phyloP scores from a whole-genome alignment of 2,797 vertebrate species.

The Glyptemys insculpta region DNA sequence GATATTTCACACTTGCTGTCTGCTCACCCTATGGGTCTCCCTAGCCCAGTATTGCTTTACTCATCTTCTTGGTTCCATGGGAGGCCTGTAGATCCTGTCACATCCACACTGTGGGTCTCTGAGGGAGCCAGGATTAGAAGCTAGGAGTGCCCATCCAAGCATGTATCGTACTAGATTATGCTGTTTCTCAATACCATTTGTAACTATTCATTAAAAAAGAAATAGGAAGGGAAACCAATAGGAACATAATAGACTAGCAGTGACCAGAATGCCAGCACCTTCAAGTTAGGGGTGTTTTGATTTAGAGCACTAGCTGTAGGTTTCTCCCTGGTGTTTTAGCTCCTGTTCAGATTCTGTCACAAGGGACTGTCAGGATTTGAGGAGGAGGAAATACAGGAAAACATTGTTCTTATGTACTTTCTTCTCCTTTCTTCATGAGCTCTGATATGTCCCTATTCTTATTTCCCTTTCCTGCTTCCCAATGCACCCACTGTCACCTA shows the following conservation, averaged over 20 bases:
- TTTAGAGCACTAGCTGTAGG: not conserved
- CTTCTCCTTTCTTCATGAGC: not conserved
- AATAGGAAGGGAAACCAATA: not conserved
- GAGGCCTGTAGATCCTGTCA: too few relatives aligned
- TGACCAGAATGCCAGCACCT: not conserved
- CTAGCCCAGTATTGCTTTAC: too few relatives aligned
- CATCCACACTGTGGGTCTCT: too few relatives aligned
- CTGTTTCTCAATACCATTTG: slow-evolving; percentile 23
- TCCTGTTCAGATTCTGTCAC: not conserved
- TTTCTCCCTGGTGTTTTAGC: not conserved
- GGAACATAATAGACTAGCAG: not conserved
- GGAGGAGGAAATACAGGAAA: not conserved
- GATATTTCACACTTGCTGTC: too few relatives aligned
- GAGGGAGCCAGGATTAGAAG: slow-evolving; percentile 10
- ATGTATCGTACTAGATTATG: not conserved
- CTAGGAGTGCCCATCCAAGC: slow-evolving; percentile 4
- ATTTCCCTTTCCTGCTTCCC: not conserved
- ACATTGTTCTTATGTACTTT: not conserved
- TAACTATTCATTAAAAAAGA: not conserved
- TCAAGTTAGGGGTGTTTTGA: not conserved
- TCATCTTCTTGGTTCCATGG: too few relatives aligned
- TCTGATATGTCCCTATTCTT: not conserved
- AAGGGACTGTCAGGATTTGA: not conserved
- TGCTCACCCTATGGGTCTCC: too few relatives aligned
- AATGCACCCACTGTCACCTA: not conserved